Evolutionary conservation across 1,140 invertebrate species (phyloP), one percentile per base, ranked within the genome.

Genomic region (Drosophila nigrodunni): DNA sequence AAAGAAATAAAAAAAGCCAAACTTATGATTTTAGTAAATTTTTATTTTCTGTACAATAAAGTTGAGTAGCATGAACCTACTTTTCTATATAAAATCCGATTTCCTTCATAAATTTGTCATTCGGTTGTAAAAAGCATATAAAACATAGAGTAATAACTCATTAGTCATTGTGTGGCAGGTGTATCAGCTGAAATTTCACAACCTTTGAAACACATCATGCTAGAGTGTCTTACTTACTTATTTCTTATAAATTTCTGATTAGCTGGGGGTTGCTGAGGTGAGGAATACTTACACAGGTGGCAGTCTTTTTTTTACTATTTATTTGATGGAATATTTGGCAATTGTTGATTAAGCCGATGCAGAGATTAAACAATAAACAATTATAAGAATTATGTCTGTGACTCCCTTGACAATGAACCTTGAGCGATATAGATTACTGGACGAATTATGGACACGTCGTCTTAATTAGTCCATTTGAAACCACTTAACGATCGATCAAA

Each of bases 141-240:
- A 30, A 30, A 30, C 25, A 30, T 30, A 30, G 6, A 5, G 11
- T 21, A 61, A 61, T 61, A 13, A 6, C 59, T 61, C 34, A 30
- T 30, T 30, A 30, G 18, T 21, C 18, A 61, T 47, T 2, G 54
- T 35, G 39, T 3, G 2, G n/a, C 37, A 52, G 47, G 35, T 64
- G 60, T 52, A 41, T n/a, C 60, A 64, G 35, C 60, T 52, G 47
- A 52, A 39, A 49, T 37, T 43, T 52, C 11, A n/a, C 37, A 15
- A 52, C 61, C 49, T 64, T 64, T 64, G 49, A 5, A 54, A 64
- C 61, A 25, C 21, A 41, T 44, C 49, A 15, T 64, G 61, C 49
- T 54, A 54, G 61, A 54, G 47, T 62, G 46, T 57, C 21, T 41
- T 30, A 52, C 37, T 15, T 15, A 15, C 15, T 15, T 41, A 13